Base-by-base conservation (phyloP, 2,113 vertebrate genomes). In the Bos taurus region DNA sequence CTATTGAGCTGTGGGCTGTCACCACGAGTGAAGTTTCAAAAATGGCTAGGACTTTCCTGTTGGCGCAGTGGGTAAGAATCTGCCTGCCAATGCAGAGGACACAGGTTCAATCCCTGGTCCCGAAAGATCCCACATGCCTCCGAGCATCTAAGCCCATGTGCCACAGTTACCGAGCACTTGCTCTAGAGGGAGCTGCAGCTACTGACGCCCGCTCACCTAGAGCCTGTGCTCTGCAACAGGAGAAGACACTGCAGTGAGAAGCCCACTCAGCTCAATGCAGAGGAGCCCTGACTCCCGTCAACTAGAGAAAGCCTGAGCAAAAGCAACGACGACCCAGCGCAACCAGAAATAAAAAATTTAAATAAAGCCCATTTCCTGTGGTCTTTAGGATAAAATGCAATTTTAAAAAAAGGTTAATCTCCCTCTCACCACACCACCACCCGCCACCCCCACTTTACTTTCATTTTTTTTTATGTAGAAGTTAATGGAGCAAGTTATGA, bases 1-100 rank as follows among this genome's bases (percentile, higher is more conserved):
- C 25, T 1, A 9, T 17, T 5, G 12, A 30, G 21, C 80, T 30
- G 4, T 3, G 21, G 15, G 6, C 4, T 3, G 0, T 7, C 21
- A 0, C 1, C 10, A 8, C 4, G 52, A 36, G 4, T 9, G 4
- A 6, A 25, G 7, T 40, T 81, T 85, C 56, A 17, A 0, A 6
- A 15, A 3, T 1, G 15, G 9, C 56, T 26, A 12, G 71, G 71
- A 43, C 40, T 43, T 43, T 12, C 23, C 71, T 26, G 23, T 25
- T 43, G 23, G 71, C 1, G 2, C 40, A 77, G 36, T 77, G 71
- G n/a, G 23, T 77, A 43, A 43, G 40, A 25, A 7, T 77, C 23
- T 0, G 3, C 5, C 71, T 77, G 12, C 71, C 23, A 7, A 0
- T 43, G 40, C 40, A 26, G 23, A 43, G 71, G 12, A 26, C 23